phyloP scores from a whole-genome alignment of 2,888 invertebrate species.

The Melanotus villosus region DNA sequence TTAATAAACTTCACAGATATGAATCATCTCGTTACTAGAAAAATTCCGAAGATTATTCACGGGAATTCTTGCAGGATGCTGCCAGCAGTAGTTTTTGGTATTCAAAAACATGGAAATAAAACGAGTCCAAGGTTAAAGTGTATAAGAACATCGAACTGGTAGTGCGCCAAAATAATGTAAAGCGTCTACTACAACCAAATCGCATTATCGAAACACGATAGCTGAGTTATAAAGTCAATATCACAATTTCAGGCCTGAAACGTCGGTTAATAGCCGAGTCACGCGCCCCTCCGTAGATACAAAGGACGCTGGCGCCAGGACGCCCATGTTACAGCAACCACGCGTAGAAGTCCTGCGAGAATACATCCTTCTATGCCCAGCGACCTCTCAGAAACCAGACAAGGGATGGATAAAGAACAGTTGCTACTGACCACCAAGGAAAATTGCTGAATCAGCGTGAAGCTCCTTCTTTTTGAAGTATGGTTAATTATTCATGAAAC shows the following conservation, averaged over 20 bases:
- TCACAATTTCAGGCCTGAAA: conserved; percentile 54
- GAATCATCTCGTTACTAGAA: no score
- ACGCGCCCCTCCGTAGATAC: conserved; percentile 56
- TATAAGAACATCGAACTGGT: not conserved
- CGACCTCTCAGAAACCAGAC: conserved; percentile 11
- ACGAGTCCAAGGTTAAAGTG: not conserved
- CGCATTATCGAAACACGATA: conserved; percentile 54
- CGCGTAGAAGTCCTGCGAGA: conserved; percentile 44
- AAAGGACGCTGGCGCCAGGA: conserved; percentile 54
- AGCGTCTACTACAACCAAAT: conserved; percentile 49
- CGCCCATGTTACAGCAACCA: conserved; percentile 49
- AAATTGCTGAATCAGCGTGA: conserved; percentile 19
- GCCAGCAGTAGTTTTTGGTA: no score
- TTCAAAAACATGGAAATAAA: no score
- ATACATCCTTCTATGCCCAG: conserved; percentile 23
- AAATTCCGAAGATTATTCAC: no score
- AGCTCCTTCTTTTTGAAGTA: no score
- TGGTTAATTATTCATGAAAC: conserved; percentile 20
- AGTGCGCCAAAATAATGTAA: conserved; percentile 36
- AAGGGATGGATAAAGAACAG: conserved; percentile 12
- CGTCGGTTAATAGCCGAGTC: conserved; percentile 59
- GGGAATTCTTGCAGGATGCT: no score
- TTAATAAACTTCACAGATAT: no score
- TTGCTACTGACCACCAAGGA: not conserved
- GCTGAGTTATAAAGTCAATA: conserved; percentile 54